Conservation (phyloP, 2,888 invertebrate genomes). For the Nephrotoma guestfalica region DNA sequence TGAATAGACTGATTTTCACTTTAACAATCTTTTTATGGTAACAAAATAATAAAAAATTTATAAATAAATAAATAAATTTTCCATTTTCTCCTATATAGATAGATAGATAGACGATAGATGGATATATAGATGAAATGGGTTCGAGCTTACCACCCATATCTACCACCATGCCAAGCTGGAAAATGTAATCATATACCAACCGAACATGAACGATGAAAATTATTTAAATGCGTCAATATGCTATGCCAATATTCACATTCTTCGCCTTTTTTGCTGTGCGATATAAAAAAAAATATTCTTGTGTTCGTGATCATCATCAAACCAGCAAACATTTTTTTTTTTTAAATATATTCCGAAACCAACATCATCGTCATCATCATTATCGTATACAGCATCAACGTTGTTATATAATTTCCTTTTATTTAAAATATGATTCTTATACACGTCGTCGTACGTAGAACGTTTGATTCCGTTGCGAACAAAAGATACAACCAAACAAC, state of each 20-base stretch:
- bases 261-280: background rate
- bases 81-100: background rate
- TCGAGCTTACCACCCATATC: background rate
- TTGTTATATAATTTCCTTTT: background rate
- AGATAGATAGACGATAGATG: background rate
- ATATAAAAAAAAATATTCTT: background rate
- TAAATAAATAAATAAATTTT: background rate
- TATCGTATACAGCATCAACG: background rate
- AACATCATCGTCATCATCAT: background rate
- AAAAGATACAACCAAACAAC: background rate
- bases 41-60: background rate
- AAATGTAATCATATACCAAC: background rate
- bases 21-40: slow-evolving; percentile 3
- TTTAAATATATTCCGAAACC: background rate
- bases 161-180: background rate
- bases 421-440: background rate
- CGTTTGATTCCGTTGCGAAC: background rate
- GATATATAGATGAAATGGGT: background rate
- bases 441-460: background rate
- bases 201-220: background rate
- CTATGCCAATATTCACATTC: slow-evolving; percentile 12
- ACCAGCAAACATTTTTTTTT: background rate
- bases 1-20: slow-evolving; percentile 16
- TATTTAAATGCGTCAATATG: slow-evolving; percentile 12
- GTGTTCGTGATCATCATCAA: background rate